Conservation (phyloP, 2,113 vertebrate species). For the Garra rufa region DNA sequence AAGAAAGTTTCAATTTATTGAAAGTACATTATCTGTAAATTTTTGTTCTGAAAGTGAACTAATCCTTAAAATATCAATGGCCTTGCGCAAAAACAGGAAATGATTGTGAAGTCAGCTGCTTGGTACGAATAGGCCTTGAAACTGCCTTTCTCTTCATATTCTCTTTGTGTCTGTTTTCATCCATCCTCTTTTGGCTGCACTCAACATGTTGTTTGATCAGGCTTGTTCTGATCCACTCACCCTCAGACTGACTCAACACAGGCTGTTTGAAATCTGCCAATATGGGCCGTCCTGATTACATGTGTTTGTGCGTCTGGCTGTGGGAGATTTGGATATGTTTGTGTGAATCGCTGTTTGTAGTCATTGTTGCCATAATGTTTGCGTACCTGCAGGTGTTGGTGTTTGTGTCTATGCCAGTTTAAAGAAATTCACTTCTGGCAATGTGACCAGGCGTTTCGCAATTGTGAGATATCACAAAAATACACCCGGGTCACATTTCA, state of each 20-base stretch:
- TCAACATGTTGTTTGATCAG: constrained; percentile 60
- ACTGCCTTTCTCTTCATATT: constrained; percentile 31
- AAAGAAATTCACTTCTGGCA: constrained; percentile 16
- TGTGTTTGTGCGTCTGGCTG: constrained; percentile 32
- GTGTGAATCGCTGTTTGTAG: constrained; percentile 19
- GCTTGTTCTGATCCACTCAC: constrained; percentile 54
- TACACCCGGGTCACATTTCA: neutral
- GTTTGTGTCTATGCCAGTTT: constrained; percentile 18
- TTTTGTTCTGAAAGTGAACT: no score
- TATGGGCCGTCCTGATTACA: constrained; percentile 34
- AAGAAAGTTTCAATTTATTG: no score
- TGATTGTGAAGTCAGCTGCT: neutral
- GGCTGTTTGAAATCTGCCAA: constrained; percentile 50
- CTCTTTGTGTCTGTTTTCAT: constrained; percentile 25
- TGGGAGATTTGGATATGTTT: constrained; percentile 35
- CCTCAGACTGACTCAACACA: constrained; percentile 55
- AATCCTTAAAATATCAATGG: no score
- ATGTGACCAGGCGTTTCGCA: neutral
- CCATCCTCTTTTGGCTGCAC: constrained; percentile 42
- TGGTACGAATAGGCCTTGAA: neutral
- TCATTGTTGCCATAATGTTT: constrained; percentile 30
- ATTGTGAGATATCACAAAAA: neutral
- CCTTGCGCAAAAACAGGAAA: neutral
- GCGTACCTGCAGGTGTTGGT: constrained; percentile 7
- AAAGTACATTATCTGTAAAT: no score